Evolutionary conservation across 2,797 vertebrate genomes (phyloP), one percentile per base, ranked within the genome.

Genomic region (Syncerus caffer): DNA sequence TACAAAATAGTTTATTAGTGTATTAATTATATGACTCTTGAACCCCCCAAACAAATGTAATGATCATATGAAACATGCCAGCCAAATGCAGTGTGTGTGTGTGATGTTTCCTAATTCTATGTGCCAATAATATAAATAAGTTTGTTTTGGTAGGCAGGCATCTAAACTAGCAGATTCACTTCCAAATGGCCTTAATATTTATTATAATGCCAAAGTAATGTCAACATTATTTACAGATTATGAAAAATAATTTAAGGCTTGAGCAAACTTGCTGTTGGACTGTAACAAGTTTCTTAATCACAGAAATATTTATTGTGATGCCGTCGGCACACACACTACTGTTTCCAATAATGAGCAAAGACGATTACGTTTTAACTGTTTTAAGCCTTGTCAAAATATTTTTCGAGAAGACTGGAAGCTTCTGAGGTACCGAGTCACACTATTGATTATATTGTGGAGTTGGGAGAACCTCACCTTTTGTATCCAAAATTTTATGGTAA

Each of bases 341-440:
- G 88, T 98, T 98, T 98, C 97, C 96, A 90, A 97, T 98, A 98
- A 99, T 98, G 98, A 98, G 97, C 97, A 98, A 98, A 98, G 98
- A 97, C 98, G 95, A 98, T 98, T 97, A 98, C 96, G 97, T 98
- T 98, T 98, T 98, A 99, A 98, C 98, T 93, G 97, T 97, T 98
- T 98, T 98, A 98, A 98, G 98, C 97, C 98, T 93, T 99, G 98
- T 99, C 99, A 99, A 98, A 99, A 99, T 99, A 99, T 99, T 99
- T 98, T 98, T 98, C 96, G 96, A 98, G 90, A 86, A 93, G 97
- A 97, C 98, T 98, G 97, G 98, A 97, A 98, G 98, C 98, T 98
- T 98, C 98, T 96, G 89, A 97, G 98, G 98, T 98, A 93, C 97
- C n/a, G 98, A 98, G 98, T 98, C 98, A 98, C 97, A 96, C 98